Percentiles rank a stretch among this genome's conserved stretches.
Conservation (phyloP, 1,140 invertebrate genomes). For the Drosophila varians region DNA sequence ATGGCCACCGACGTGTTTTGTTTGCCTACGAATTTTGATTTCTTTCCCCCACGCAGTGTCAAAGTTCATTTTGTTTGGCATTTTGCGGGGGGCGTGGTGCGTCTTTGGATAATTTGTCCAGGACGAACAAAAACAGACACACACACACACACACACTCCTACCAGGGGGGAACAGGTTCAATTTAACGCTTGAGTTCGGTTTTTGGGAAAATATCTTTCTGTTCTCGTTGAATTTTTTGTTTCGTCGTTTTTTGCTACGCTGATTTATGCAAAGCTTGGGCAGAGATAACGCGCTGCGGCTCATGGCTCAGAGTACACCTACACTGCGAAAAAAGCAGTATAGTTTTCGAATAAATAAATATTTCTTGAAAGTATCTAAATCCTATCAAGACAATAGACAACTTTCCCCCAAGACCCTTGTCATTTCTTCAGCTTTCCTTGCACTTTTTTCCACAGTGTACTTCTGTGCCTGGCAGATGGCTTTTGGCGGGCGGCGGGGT, state of each 20-base stretch:
- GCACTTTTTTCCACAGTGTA: background rate
- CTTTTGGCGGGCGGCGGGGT: constrained; percentile 5
- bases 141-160: background rate
- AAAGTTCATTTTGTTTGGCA: constrained; percentile 69
- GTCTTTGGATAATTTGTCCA: constrained; percentile 65
- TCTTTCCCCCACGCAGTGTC: constrained; percentile 46
- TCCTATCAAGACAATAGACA: no score
- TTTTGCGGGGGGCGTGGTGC: constrained; percentile 30
- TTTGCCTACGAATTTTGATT: constrained; percentile 66
- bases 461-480: constrained; percentile 49
- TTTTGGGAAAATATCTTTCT: constrained; percentile 41
- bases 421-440: no score
- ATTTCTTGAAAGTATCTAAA: background rate
- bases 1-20: constrained; percentile 69
- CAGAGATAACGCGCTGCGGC: constrained; percentile 69
- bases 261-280: constrained; percentile 76
- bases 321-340: background rate
- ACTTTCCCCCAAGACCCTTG: no score
- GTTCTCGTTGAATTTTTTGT: constrained; percentile 13
- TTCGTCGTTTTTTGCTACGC: constrained; percentile 45
- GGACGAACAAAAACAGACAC: constrained; percentile 14
- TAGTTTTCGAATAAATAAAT: background rate
- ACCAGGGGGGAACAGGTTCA: constrained; percentile 30
- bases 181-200: constrained; percentile 78
- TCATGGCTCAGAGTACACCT: constrained; percentile 35